Conservation (phyloP, 2,113 vertebrate genomes). For the Toxotes chatareus region DNA sequence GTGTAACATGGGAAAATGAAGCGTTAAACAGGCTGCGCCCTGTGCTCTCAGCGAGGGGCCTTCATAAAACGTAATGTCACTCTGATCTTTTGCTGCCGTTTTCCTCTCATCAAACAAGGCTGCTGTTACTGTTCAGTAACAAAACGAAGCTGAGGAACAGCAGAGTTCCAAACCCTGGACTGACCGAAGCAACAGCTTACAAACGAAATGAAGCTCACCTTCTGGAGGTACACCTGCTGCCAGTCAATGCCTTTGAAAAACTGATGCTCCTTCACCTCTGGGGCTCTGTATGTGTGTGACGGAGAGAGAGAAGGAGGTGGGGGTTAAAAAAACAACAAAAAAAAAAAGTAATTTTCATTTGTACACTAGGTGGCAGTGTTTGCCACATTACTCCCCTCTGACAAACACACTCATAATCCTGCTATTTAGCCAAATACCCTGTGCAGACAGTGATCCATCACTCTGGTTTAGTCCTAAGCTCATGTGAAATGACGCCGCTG, state of each 20-base stretch:
- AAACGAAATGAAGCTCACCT: slow-evolving; percentile 80
- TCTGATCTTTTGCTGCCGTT: too few species aligned
- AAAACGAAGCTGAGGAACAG: too few species aligned
- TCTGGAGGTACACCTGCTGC: slow-evolving; percentile 98
- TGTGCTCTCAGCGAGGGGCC: too few species aligned
- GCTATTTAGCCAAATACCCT: not conserved
- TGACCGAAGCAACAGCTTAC: too few species aligned
- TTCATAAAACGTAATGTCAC: too few species aligned
- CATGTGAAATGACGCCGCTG: slow-evolving; percentile 18
- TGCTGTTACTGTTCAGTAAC: too few species aligned
- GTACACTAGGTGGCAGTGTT: slow-evolving; percentile 72
- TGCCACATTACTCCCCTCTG: slow-evolving; percentile 2
- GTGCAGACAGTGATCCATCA: slow-evolving; percentile 36
- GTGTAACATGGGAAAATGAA: too few species aligned
- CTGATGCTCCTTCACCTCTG: slow-evolving; percentile 94
- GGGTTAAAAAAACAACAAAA: too few species aligned
- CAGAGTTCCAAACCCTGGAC: too few species aligned
- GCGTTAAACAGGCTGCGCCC: too few species aligned
- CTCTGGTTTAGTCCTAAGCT: not conserved
- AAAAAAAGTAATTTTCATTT: too few species aligned
- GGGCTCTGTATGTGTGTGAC: slow-evolving; percentile 83
- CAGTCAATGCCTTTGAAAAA: slow-evolving; percentile 98
- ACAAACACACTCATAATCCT: slow-evolving; percentile 5
- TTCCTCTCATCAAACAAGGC: too few species aligned
- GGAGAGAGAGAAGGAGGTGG: not conserved